Conservation (phyloP, 1,140 invertebrate genomes). For the Maconellicoccus hirsutus region DNA sequence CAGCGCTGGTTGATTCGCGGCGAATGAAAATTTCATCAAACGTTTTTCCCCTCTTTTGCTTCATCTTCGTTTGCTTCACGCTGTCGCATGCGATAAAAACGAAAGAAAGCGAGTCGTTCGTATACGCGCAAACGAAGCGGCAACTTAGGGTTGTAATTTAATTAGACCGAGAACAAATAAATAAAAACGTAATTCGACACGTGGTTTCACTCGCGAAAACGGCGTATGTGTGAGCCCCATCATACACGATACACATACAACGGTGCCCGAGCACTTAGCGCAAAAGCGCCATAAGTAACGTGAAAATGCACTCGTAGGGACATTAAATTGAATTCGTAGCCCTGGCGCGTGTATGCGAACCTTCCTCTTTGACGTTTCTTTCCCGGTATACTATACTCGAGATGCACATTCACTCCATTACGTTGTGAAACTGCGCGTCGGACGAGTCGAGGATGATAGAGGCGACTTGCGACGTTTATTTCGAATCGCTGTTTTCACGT, state of each 20-base stretch:
- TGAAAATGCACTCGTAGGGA: background rate
- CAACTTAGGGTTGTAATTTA: background rate
- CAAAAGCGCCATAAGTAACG: constrained; percentile 1
- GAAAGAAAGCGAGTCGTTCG: background rate
- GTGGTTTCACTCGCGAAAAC: background rate
- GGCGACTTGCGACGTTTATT: background rate
- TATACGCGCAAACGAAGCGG: background rate
- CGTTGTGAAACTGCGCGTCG: background rate
- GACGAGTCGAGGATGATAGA: no score
- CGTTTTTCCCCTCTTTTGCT: no score
- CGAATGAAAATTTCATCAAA: no score
- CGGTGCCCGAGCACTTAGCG: background rate
- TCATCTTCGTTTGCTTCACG: no score
- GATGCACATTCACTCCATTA: background rate
- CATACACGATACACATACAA: no score
- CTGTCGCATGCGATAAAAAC: no score
- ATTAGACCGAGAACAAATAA: background rate
- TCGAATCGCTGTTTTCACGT: no score
- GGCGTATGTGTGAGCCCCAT: no score
- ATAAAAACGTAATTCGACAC: constrained; percentile 9
- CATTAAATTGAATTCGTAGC: background rate
- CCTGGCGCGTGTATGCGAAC: background rate
- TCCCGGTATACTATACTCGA: no score
- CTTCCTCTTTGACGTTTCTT: no score
- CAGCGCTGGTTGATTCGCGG: no score